phyloP scores from a whole-genome alignment of 2,888 invertebrate species.

The Brenthis ino region DNA sequence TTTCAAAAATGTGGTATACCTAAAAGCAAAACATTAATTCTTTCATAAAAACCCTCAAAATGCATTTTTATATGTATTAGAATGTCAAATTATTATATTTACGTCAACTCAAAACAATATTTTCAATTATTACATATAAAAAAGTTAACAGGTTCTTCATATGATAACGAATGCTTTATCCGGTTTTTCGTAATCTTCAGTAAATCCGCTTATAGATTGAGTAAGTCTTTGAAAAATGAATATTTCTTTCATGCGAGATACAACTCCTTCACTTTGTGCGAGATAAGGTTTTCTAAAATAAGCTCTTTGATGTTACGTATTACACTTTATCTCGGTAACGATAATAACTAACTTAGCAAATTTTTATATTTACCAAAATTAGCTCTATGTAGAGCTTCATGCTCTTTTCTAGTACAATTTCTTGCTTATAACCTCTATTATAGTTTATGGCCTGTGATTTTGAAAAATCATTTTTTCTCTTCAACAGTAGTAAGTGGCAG shows the following conservation, averaged over 20 bases:
- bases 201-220: slow-evolving; percentile 62
- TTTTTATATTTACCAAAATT: no score
- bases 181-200: slow-evolving; percentile 56
- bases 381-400: no score
- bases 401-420: no score
- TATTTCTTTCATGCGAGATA: slow-evolving; percentile 43
- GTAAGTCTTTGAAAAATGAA: slow-evolving; percentile 57
- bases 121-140: not conserved
- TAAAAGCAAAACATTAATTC: no score
- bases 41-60: no score
- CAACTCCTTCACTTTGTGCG: slow-evolving; percentile 36
- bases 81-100: no score
- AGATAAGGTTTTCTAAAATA: slow-evolving; percentile 23
- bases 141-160: not conserved
- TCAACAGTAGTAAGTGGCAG: no score
- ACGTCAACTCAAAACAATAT: not conserved
- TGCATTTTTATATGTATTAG: no score
- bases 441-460: no score
- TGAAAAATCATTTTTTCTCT: no score
- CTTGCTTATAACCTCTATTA: no score
- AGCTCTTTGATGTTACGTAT: slow-evolving; percentile 6
- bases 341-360: not conserved
- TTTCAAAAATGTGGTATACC: no score
- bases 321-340: not conserved
- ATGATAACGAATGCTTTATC: slow-evolving; percentile 16